These are phyloP conservation scores for Chaetophractus vellerosus DNA, from an alignment of 2,797 vertebrate species.

Conservation along the genomic window DNA sequence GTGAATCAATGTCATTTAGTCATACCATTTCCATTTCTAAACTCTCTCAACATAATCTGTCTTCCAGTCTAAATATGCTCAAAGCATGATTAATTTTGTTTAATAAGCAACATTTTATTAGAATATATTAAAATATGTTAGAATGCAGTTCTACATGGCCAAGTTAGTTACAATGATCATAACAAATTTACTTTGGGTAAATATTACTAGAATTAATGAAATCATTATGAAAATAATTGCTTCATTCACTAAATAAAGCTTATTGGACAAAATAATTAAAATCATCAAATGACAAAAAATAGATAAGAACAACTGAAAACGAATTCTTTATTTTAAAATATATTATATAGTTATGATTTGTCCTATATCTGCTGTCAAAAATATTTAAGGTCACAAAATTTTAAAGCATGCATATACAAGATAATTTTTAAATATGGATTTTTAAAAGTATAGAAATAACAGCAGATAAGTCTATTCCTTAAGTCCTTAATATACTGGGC, in stretches of 20 bases:
- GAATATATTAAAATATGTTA: neutral
- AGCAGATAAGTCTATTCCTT: neutral
- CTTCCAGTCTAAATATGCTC: neutral
- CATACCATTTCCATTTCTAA: neutral
- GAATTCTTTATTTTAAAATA: neutral
- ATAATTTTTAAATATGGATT: neutral
- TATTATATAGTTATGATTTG: neutral
- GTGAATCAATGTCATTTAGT: slow-evolving; percentile 20
- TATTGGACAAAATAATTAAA: neutral
- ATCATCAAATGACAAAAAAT: neutral
- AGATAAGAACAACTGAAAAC: neutral
- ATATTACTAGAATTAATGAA: neutral
- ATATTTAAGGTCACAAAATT: neutral
- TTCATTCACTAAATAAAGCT: neutral
- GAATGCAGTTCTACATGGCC: neutral
- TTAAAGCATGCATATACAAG: neutral
- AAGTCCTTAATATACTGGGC: neutral
- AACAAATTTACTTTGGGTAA: neutral
- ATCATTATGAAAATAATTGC: neutral
- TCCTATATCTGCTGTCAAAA: neutral
- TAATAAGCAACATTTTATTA: slow-evolving; percentile 4
- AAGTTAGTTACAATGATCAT: neutral
- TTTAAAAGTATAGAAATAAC: neutral
- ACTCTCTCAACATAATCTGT: neutral
- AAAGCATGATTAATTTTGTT: neutral